Percentiles rank a stretch among this genome's conserved stretches.
Evolutionary conservation across 2,888 invertebrate species (phyloP).

Genomic region (Rhopalosiphum nymphaeae): DNA sequence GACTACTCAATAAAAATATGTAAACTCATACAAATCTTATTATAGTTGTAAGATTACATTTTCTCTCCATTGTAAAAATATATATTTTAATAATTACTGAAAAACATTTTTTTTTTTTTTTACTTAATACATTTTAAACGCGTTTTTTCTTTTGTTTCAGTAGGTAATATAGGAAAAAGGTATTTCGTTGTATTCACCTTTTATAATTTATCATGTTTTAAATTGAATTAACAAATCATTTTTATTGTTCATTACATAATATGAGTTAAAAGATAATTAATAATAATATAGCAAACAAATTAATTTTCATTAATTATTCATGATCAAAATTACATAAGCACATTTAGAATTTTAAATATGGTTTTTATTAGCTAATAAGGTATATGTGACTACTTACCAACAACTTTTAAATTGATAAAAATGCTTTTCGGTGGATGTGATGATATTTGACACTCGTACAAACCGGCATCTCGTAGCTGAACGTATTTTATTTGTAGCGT

Average conservation of each 20-base stretch:
- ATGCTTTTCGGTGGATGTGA: slow-evolving; percentile 92
- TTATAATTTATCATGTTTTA: slow-evolving; percentile 48
- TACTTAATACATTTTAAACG: neutral
- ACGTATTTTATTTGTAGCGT: slow-evolving; percentile 91
- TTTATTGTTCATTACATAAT: neutral
- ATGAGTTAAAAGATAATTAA: neutral
- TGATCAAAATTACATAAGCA: neutral
- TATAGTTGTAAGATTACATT: neutral
- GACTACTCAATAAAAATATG: neutral
- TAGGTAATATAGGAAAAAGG: neutral
- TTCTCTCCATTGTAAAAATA: neutral
- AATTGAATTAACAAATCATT: slow-evolving; percentile 7
- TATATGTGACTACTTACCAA: slow-evolving; percentile 79
- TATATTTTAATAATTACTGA: neutral
- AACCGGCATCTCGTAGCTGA: slow-evolving; percentile 86
- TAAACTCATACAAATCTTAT: neutral
- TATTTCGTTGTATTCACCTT: neutral
- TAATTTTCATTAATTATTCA: neutral
- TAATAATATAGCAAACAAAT: slow-evolving; percentile 22
- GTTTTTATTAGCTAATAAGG: neutral
- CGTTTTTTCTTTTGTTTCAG: neutral
- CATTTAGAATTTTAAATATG: neutral
- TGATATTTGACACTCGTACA: slow-evolving; percentile 92
- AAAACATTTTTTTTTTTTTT: neutral
- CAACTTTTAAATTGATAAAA: slow-evolving; percentile 86